Evolutionary conservation across 2,888 invertebrate genomes (phyloP), one percentile per base, ranked within the genome.

Genomic region (Terebella lapidaria): DNA sequence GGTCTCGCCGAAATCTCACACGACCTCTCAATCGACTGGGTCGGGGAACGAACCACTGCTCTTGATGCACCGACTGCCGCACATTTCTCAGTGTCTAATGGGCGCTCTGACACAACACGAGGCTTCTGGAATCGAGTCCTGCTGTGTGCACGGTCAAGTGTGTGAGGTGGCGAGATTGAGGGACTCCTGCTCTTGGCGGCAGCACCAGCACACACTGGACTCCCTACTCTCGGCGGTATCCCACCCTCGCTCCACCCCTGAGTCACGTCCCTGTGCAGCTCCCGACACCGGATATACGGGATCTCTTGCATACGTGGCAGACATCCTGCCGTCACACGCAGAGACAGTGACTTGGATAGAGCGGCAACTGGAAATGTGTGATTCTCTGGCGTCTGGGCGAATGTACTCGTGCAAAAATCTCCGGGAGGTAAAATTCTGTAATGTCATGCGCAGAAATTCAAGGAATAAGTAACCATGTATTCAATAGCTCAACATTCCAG

Each of bases 381-480:
- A 4, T 70, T 59, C 30, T 73, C 72, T 4, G 76, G 72, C 10
- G 62, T 46, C 18, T 73, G 70, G 27, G 82, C 75, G 67, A 84
- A 83, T 56, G 84, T 81, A 61, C 84, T 82, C 55, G 83, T 82
- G 84, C 87, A 76, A 76, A 84, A 85, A 74, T 87, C 87, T 18
- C 86, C 87, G 1, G 87, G 88, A 68, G 87, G 86, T 67, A 86
- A 86, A 57, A 88, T 83, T 63, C 81, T 81, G 70, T 3, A 49
- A 51, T 1, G n/a, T n/a, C n/a, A n/a, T n/a, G n/a, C n/a, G 5
- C 2, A 25, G 1, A 35, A 54, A 28, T n/a, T 5, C 15, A 49
- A 49, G 24, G 10, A 49, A 49, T 49, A n/a, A n/a, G n/a, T 49
- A 22, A 49, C 10, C 42, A 15, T 35, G 10, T 35, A 15, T 35